Percentiles rank a stretch among this genome's conserved stretches.
These are phyloP conservation scores for Palythoa grandiflora DNA, from an alignment of 92 coral and sea anemone species.

Conservation along the genomic window DNA sequence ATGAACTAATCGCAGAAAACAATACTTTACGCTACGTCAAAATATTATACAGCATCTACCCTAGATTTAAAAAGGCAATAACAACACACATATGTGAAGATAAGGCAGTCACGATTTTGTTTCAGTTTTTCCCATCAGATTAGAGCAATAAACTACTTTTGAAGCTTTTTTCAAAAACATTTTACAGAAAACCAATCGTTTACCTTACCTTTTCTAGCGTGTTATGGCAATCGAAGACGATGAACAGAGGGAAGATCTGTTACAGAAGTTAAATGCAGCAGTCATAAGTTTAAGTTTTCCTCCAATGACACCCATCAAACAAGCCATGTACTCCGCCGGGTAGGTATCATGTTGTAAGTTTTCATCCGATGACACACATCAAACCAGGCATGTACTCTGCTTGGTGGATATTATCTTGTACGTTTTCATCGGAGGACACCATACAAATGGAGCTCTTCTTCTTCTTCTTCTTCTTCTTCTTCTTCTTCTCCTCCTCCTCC, in stretches of 20 bases:
- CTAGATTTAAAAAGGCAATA: no score
- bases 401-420: neutral
- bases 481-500: no score
- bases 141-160: no score
- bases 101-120: no score
- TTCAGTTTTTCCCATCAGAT: no score
- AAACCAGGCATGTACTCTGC: neutral
- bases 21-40: no score
- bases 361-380: neutral
- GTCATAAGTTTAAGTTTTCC: constrained; percentile 88
- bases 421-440: neutral
- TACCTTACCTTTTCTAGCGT: constrained; percentile 56
- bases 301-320: constrained; percentile 86
- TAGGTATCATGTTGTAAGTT: constrained; percentile 49
- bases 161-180: neutral
- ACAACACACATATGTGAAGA: no score
- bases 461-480: no score
- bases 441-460: no score
- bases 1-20: no score
- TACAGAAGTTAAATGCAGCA: constrained; percentile 78
- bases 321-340: constrained; percentile 97
- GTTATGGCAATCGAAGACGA: constrained; percentile 89
- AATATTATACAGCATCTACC: no score
- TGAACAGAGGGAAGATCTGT: constrained; percentile 79
- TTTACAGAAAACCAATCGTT: neutral